Evolutionary conservation across 2,888 invertebrate species (phyloP), one percentile per base, ranked within the genome.

Genomic region (Cataglyphis albicans): DNA sequence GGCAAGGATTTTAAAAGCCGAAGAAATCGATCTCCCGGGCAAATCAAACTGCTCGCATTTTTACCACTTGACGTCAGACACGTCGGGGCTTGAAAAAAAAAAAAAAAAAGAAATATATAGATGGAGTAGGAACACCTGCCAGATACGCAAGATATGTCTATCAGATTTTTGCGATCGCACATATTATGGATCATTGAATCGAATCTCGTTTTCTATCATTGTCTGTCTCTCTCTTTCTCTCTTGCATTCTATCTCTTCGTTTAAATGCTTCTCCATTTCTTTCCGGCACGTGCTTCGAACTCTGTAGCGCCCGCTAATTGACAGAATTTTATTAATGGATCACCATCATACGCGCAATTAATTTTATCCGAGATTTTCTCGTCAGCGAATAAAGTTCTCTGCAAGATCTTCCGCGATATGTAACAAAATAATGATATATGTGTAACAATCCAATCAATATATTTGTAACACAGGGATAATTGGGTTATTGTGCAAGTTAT

Each of bases 21-120:
- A 85, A 76, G 86, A 88, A 87, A 88, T 72, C 84, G 86, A 88
- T 90, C 88, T 86, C 73, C 72, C 74, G 52, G 65, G 61, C 73
- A 64, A 80, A 70, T 70, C 83, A 21, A 41, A 65, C 38, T 86
- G 83, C 75, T 83, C 88, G 88, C 81, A 80, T 88, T 88, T 88
- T 86, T 83, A 68, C 35, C n/a, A n/a, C 6, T 38, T 32, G 78
- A 82, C 68, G 80, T 87, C 64, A 83, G 59, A 68, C 65, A 67
- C 65, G 76, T 65, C 55, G 73, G 55, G n/a, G 63, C 82, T 78
- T 3, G 35, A 61, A 18, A 55, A 44, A 9, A 75, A 76, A 76
- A 81, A 78, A 67, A 76, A 61, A 41, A 25, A 25, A 25, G 0
- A 25, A 1, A 25, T 25, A 29, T 55, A 29, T 57, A 55, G 74